Evolutionary conservation across 2,797 vertebrate species (phyloP), one percentile per base, ranked within the genome.

Genomic region (Calcarius lapponicus): DNA sequence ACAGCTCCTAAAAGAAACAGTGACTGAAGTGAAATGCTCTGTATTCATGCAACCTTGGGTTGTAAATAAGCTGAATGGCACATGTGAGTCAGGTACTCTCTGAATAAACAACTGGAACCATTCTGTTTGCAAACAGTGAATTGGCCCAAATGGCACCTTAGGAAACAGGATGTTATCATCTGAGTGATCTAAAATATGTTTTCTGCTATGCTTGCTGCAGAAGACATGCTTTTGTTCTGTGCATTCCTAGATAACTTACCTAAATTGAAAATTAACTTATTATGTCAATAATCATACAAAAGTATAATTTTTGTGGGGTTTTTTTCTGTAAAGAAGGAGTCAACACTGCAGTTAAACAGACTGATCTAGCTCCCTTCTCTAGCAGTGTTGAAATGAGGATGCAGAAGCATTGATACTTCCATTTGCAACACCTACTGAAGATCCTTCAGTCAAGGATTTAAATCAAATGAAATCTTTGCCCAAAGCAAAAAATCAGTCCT

Each of bases 361-460:
- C 28, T 54, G 38, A 47, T 80, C 76, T 25, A 91, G 22, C 13
- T 88, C 31, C 25, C 13, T 84, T 86, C 43, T 74, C n/a, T 40
- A 66, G 29, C 51, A 57, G 12, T 45, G 47, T 10, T 65, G 54
- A 90, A 92, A 79, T 42, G 34, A 75, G 40, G 31, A 32, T 81
- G 57, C 38, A 83, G 42, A 86, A 84, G 24, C 66, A 26, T 21
- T 38, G 36, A 58, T 83, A 81, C 47, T 88, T 90, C 36, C 29
- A 25, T 67, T 86, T 95, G 81, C 40, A 82, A 56, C 32, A 66
- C 54, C 51, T 58, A 20, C 29, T 90, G 43, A 2, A 2, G 48
- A 86, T 83, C n/a, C 34, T 48, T 87, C 79, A 87, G 75, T 81
- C 65, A 93, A 88, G 40, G 26, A 66, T 73, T 88, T 72, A 88